Evolutionary conservation across 2,113 vertebrate genomes (phyloP).

Genomic region (Heterotilapia buettikoferi): DNA sequence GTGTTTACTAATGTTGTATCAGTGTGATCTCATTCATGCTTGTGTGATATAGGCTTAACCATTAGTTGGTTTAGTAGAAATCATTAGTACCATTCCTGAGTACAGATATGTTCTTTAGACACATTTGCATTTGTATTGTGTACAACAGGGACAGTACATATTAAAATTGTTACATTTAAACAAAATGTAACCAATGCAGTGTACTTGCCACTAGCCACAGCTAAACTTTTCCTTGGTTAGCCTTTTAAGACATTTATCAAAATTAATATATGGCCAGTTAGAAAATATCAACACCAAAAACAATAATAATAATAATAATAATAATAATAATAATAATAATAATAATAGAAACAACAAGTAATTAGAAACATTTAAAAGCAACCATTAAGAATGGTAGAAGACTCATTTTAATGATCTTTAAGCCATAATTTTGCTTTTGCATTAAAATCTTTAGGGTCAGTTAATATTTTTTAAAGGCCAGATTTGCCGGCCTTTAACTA

Average conservation of each 20-base stretch:
- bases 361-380: background rate
- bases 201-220: background rate
- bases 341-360: background rate
- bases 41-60: background rate
- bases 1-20: background rate
- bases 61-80: background rate
- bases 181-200: background rate
- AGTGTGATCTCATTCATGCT: background rate
- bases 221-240: background rate
- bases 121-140: background rate
- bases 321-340: fast-evolving
- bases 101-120: background rate
- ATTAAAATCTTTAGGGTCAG: background rate
- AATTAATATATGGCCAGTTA: background rate
- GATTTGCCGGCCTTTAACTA: background rate
- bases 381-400: background rate
- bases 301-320: background rate
- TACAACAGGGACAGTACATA: background rate
- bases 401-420: background rate
- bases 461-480: background rate
- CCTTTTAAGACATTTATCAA: background rate
- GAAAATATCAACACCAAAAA: fast-evolving
- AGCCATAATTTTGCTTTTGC: background rate
- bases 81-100: background rate
- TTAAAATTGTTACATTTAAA: background rate